Percentiles rank a stretch among this genome's conserved stretches.
phyloP scores from a whole-genome alignment of 2,888 invertebrate genomes.

The Trisateles emortualis region DNA sequence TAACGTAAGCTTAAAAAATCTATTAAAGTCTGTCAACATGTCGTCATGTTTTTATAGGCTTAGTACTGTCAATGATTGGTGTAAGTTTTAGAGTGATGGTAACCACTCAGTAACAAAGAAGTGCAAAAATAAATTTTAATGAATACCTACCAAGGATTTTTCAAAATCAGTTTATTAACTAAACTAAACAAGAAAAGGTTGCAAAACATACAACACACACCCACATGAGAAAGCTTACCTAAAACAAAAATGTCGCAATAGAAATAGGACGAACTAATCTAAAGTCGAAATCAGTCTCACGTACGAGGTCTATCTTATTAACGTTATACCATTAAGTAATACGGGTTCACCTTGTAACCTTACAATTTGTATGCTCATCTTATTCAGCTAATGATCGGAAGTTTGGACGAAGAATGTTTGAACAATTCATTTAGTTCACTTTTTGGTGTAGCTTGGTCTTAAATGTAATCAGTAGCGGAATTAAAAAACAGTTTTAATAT shows the following conservation, averaged over 20 bases:
- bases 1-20: too few relatives aligned
- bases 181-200: not conserved
- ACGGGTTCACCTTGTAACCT: conserved; percentile 43
- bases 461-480: not conserved
- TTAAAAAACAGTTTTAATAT: not conserved
- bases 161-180: not conserved
- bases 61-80: too few relatives aligned
- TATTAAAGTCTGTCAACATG: too few relatives aligned
- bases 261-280: conserved; percentile 43
- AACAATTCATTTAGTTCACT: conserved; percentile 38
- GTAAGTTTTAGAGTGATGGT: too few relatives aligned
- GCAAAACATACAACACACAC: not conserved
- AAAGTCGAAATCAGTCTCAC: conserved; percentile 38
- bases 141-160: not conserved
- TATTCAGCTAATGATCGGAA: conserved; percentile 52
- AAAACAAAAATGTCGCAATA: conserved; percentile 31
- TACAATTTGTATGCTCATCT: conserved; percentile 53
- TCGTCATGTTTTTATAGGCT: too few relatives aligned
- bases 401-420: conserved; percentile 45
- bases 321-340: conserved; percentile 40
- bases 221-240: conserved; percentile 10
- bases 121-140: too few relatives aligned
- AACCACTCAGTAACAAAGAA: too few relatives aligned
- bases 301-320: conserved; percentile 42
- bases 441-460: conserved; percentile 13